Evolutionary conservation across 2,113 vertebrate species (phyloP).

Genomic region (Picathartes gymnocephalus): DNA sequence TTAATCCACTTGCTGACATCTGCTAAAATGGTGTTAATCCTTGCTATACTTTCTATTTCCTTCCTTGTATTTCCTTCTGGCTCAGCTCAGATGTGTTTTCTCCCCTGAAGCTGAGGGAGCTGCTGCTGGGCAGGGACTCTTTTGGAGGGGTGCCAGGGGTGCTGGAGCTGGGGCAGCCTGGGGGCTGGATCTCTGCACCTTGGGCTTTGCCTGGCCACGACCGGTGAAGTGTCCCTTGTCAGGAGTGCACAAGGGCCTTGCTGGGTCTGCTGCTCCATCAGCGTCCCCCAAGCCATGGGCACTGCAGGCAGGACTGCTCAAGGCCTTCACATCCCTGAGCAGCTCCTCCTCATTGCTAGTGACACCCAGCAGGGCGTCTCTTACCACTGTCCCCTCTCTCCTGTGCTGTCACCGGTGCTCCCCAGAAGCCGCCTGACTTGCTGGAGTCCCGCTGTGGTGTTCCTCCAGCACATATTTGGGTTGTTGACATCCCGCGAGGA

Average conservation of each 20-base stretch:
- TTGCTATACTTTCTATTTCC: background rate
- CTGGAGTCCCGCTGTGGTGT: background rate
- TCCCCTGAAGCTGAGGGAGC: background rate
- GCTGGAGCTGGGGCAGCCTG: background rate
- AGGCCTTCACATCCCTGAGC: background rate
- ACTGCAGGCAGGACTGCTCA: background rate
- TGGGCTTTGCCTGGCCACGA: background rate
- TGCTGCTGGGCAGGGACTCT: background rate
- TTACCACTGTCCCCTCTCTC: background rate
- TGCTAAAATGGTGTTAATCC: background rate
- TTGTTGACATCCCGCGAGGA: background rate
- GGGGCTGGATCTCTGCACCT: background rate
- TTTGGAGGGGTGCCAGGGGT: background rate
- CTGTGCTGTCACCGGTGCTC: background rate
- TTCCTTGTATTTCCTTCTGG: background rate
- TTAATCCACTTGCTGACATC: background rate
- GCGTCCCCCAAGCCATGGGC: background rate
- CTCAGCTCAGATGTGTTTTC: background rate
- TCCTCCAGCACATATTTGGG: background rate
- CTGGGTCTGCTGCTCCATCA: background rate
- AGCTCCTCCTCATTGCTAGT: background rate
- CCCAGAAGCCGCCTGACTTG: background rate
- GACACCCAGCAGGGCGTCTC: background rate
- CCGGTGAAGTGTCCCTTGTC: background rate
- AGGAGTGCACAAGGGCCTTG: background rate